phyloP scores from a whole-genome alignment of 2,888 invertebrate genomes.

The Nudaria mundana region DNA sequence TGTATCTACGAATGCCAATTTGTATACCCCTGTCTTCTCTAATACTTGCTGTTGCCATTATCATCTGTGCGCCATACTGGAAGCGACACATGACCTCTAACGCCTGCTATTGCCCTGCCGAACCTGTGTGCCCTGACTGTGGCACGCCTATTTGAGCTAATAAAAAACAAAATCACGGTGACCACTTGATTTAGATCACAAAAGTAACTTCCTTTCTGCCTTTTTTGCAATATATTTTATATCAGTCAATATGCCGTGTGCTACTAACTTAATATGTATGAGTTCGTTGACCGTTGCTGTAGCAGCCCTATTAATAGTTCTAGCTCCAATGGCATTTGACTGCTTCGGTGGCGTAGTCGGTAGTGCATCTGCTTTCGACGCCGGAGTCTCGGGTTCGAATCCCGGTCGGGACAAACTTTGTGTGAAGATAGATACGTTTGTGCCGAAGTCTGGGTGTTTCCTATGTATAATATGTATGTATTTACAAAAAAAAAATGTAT shows the following conservation, averaged over 20 bases:
- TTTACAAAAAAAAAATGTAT: no score
- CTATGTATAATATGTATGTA: no score
- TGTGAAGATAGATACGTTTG: no score
- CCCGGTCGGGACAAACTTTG: no score
- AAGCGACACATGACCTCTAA: conserved; percentile 30
- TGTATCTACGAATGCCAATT: conserved; percentile 39
- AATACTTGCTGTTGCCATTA: conserved; percentile 35
- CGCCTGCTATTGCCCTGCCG: conserved; percentile 39
- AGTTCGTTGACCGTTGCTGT: not conserved
- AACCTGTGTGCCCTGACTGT: conserved; percentile 42
- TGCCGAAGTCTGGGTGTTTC: no score
- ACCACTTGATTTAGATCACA: no score
- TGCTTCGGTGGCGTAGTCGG: not conserved
- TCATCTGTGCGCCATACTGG: conserved; percentile 45
- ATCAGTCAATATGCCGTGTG: no score
- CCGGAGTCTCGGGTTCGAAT: no score
- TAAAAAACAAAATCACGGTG: not conserved
- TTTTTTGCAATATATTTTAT: no score
- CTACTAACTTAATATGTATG: conserved; percentile 2
- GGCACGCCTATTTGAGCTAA: conserved; percentile 31
- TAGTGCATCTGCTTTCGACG: not conserved
- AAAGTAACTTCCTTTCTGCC: no score
- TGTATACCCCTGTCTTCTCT: conserved; percentile 47
- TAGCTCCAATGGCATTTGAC: not conserved
- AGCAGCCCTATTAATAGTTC: not conserved